phyloP scores from a whole-genome alignment of 2,113 vertebrate species.

The Aptenodytes forsteri region DNA sequence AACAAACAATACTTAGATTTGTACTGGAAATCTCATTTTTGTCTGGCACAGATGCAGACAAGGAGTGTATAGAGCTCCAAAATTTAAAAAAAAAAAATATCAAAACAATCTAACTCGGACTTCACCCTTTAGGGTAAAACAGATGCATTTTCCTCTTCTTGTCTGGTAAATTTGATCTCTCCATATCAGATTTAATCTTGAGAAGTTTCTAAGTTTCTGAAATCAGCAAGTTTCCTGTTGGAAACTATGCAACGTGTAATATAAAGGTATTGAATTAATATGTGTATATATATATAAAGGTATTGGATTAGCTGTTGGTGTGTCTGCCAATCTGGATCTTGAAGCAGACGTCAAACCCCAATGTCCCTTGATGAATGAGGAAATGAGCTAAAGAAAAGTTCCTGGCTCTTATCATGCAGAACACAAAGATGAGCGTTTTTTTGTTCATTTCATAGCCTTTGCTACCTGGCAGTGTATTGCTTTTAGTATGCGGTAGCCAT shows the following conservation, averaged over 20 bases:
- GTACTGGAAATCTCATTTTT: not conserved
- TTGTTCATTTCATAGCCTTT: not conserved
- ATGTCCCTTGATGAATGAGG: not conserved
- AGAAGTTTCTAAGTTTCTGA: not conserved
- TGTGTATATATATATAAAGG: not conserved
- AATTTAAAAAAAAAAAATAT: not conserved
- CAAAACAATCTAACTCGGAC: not conserved
- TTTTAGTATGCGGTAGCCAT: not conserved
- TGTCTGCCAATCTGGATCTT: not conserved
- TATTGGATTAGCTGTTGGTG: not conserved
- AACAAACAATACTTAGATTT: not conserved
- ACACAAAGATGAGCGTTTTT: not conserved
- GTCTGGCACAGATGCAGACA: not conserved
- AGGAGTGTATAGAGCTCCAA: not conserved
- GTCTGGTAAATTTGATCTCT: conserved; percentile 4
- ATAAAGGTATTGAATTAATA: not conserved
- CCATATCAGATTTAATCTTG: not conserved
- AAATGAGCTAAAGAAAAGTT: not conserved
- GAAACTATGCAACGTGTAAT: not conserved
- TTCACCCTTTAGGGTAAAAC: not conserved
- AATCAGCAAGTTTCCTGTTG: not conserved
- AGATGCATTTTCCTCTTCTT: not conserved
- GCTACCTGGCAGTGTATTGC: not conserved
- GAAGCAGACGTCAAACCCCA: not conserved
- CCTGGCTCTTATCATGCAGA: not conserved